A percentile compares a stretch with the other conserved stretches of the same genome.
phyloP scores from a whole-genome alignment of 2,888 invertebrate genomes.

The Atrina japonica region DNA sequence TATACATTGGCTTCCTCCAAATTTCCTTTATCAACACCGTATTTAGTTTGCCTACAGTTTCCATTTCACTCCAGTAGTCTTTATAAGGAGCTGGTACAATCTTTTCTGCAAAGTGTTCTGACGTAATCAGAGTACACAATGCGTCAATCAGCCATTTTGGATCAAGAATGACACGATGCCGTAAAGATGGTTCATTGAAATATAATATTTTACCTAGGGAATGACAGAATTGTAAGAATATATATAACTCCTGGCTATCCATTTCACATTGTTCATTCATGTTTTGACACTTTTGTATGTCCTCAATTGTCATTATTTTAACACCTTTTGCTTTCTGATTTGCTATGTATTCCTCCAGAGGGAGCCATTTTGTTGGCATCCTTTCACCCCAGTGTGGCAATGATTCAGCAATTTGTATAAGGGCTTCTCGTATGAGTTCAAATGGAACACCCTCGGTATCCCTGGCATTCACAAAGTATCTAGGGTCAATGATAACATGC shows the following conservation, averaged over 20 bases:
- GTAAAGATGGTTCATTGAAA: slow-evolving; percentile 6
- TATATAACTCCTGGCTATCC: background rate
- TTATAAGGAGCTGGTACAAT: background rate
- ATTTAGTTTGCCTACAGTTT: background rate
- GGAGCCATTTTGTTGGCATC: slow-evolving; percentile 19
- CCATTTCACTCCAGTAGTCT: background rate
- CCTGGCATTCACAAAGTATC: slow-evolving; percentile 8
- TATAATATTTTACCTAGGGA: slow-evolving; percentile 7
- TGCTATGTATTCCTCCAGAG: background rate
- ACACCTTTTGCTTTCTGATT: slow-evolving; percentile 2
- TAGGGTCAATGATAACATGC: slow-evolving; percentile 4
- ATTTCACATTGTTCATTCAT: background rate
- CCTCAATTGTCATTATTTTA: slow-evolving; percentile 6
- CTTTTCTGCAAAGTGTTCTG: background rate
- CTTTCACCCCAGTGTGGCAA: slow-evolving; percentile 13
- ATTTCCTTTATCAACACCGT: slow-evolving; percentile 1
- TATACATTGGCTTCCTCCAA: background rate
- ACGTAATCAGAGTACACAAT: slow-evolving; percentile 1
- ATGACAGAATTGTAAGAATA: slow-evolving; percentile 6
- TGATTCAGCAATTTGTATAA: slow-evolving; percentile 8
- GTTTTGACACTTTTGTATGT: background rate
- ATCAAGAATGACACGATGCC: slow-evolving; percentile 1
- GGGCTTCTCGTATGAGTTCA: background rate
- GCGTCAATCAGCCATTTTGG: slow-evolving; percentile 16
- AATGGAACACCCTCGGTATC: background rate